phyloP scores from a whole-genome alignment of 2,113 vertebrate genomes.

The Micronycteris hirsuta region DNA sequence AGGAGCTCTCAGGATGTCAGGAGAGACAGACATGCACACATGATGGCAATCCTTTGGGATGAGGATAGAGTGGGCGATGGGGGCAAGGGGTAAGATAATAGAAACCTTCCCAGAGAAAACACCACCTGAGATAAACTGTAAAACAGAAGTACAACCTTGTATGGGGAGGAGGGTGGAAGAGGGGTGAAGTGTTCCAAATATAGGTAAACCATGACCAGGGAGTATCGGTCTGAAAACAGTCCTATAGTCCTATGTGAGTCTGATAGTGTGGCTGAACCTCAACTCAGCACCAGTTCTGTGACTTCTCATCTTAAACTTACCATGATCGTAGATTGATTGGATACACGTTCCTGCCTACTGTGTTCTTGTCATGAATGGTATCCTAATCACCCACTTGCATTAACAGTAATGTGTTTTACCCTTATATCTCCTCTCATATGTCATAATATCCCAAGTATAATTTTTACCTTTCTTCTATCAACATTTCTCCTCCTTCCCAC shows the following conservation, averaged over 20 bases:
- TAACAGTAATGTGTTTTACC: neutral
- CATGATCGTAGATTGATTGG: neutral
- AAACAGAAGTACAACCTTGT: neutral
- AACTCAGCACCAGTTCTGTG: neutral
- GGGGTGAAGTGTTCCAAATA: neutral
- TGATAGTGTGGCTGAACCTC: neutral
- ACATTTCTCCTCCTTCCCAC: neutral
- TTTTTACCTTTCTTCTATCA: neutral
- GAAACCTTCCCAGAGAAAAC: neutral
- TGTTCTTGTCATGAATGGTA: neutral
- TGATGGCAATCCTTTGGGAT: neutral
- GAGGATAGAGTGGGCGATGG: neutral
- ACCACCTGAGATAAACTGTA: neutral
- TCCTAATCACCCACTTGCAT: neutral
- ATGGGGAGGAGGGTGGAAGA: neutral
- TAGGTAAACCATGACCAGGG: neutral
- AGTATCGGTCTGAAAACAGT: neutral
- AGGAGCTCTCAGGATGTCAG: neutral
- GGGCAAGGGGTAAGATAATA: neutral
- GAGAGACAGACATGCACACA: neutral
- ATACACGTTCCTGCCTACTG: neutral
- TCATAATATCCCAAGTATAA: neutral
- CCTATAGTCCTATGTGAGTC: accelerated
- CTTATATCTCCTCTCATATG: neutral
- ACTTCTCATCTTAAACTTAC: neutral